A percentile compares a stretch with the other conserved stretches of the same genome.
These are phyloP conservation scores for Lobophora halterata DNA, from an alignment of 2,888 invertebrate species.

Conservation along the genomic window DNA sequence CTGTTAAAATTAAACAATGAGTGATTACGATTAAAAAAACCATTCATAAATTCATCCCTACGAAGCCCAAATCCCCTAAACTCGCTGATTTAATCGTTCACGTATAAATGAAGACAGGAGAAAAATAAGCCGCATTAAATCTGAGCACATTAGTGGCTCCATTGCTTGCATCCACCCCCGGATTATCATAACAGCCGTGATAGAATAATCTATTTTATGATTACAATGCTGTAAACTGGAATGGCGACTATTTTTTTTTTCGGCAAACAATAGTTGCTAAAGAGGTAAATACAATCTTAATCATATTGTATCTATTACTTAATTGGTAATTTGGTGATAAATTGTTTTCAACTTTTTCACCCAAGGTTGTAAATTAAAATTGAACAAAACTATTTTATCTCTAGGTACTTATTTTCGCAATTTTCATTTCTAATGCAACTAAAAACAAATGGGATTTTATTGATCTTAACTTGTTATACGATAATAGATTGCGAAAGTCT, in stretches of 20 bases:
- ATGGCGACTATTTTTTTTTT: too few species aligned
- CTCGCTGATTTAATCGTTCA: conserved; percentile 33
- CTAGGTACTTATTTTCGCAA: too few species aligned
- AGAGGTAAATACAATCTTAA: too few species aligned
- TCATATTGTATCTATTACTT: too few species aligned
- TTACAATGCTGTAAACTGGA: neutral
- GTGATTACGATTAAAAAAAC: conserved; percentile 19
- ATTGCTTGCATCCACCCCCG: conserved; percentile 52
- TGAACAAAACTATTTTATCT: too few species aligned
- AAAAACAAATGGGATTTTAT: too few species aligned
- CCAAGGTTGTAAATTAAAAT: too few species aligned
- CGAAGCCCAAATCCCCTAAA: conserved; percentile 31
- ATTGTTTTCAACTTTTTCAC: too few species aligned
- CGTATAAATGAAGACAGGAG: conserved; percentile 42
- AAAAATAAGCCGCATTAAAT: conserved; percentile 56
- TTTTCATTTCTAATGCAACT: too few species aligned
- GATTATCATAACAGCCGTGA: conserved; percentile 71
- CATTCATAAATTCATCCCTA: conserved; percentile 25
- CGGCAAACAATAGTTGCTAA: too few species aligned
- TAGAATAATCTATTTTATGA: conserved; percentile 60
- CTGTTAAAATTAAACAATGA: conserved; percentile 18
- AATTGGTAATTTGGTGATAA: too few species aligned
- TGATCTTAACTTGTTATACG: too few species aligned
- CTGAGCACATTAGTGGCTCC: conserved; percentile 57
- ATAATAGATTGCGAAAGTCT: neutral